phyloP scores from a whole-genome alignment of 2,888 invertebrate species.

The Pinctada fucata region DNA sequence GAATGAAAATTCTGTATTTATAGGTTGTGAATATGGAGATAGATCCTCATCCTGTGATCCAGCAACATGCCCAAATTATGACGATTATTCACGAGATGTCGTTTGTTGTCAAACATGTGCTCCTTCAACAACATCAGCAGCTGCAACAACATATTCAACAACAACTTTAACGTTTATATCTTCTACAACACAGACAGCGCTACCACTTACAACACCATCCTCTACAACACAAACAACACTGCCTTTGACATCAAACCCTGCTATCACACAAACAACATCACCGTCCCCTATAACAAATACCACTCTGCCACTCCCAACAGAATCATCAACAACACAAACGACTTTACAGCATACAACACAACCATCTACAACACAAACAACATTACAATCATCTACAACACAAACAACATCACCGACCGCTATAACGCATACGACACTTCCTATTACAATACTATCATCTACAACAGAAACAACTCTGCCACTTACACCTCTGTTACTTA shows the following conservation, averaged over 20 bases:
- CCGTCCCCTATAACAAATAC: background rate
- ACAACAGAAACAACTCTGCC: background rate
- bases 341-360: background rate
- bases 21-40: slow-evolving; percentile 21
- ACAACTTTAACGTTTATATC: background rate
- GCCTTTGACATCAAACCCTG: background rate
- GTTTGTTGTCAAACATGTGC: slow-evolving; percentile 7
- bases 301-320: background rate
- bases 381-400: background rate
- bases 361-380: background rate
- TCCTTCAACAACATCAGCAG: background rate
- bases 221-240: background rate
- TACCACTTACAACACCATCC: background rate
- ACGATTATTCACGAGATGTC: slow-evolving; percentile 4
- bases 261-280: background rate
- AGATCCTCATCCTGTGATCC: slow-evolving; percentile 7
- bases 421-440: background rate
- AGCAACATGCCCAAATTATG: slow-evolving; percentile 5
- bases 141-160: background rate
- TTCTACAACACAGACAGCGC: background rate
- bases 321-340: background rate
- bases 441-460: background rate
- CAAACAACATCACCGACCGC: background rate
- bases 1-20: background rate
- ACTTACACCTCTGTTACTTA: background rate